Evolutionary conservation across 2,113 vertebrate genomes (phyloP).

Genomic region (human (Homo sapiens)): DNA sequence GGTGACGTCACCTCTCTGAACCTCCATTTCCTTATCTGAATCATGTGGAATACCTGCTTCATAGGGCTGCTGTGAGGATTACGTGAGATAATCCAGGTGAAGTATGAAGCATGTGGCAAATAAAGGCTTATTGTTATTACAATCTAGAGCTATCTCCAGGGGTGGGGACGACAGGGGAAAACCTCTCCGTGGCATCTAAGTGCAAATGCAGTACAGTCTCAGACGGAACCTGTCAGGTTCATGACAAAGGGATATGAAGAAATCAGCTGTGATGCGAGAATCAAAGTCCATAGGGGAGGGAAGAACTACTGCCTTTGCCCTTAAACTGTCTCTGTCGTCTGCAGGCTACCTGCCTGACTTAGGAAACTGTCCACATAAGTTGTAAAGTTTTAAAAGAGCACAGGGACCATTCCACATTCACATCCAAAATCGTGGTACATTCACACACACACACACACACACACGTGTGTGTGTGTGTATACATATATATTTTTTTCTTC

Average conservation of each 20-base stretch:
- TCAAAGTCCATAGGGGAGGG: slow-evolving; percentile 52
- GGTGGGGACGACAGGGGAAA: background rate
- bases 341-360: background rate
- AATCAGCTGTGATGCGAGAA: background rate
- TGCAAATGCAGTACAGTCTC: background rate
- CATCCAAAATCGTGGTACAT: background rate
- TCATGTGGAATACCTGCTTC: background rate
- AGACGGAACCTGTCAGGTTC: background rate
- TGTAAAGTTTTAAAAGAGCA: background rate
- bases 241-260: background rate
- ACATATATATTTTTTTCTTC: no score
- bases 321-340: background rate
- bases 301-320: background rate
- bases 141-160: background rate
- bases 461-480: no score
- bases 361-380: background rate
- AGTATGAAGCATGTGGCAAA: background rate
- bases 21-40: slow-evolving; percentile 36
- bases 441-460: background rate
- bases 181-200: background rate
- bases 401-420: background rate
- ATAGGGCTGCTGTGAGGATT: background rate
- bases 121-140: slow-evolving; percentile 32
- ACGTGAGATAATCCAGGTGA: background rate
- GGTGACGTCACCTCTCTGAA: slow-evolving; percentile 41